Conservation (phyloP, 1,140 invertebrate species). For the Sesamia nonagrioides region DNA sequence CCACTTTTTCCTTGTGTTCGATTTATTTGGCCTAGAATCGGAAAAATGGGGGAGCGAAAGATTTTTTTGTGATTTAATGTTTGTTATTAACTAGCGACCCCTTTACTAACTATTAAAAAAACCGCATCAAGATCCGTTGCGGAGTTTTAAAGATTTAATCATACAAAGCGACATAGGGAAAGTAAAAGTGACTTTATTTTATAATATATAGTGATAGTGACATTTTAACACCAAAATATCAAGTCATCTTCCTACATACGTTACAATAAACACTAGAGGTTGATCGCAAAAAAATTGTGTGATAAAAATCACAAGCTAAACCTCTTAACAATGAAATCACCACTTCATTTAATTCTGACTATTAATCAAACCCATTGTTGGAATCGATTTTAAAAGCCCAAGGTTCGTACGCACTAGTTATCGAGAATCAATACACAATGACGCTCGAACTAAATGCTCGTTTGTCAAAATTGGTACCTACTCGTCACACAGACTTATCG, state of each 20-base stretch:
- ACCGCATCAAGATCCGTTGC: too few relatives aligned
- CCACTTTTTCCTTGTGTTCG: conserved; percentile 3
- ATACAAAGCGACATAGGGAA: too few relatives aligned
- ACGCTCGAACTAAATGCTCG: conserved; percentile 34
- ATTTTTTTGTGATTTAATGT: background rate
- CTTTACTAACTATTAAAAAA: too few relatives aligned
- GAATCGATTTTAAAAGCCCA: background rate
- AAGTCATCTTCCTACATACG: too few relatives aligned
- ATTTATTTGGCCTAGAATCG: conserved; percentile 22
- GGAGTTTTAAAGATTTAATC: too few relatives aligned
- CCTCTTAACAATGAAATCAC: background rate
- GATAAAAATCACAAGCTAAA: too few relatives aligned
- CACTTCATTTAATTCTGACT: background rate
- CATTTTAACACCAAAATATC: background rate
- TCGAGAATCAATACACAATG: conserved; percentile 34
- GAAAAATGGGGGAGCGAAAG: conserved; percentile 22
- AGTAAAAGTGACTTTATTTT: too few relatives aligned
- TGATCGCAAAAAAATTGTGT: too few relatives aligned
- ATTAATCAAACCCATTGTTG: background rate
- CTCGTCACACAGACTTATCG: conserved; percentile 43
- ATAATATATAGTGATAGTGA: too few relatives aligned
- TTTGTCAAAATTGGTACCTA: conserved; percentile 26
- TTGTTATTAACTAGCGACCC: too few relatives aligned
- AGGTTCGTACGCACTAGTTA: background rate
- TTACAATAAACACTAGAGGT: too few relatives aligned